Base-by-base conservation (phyloP, 2,888 invertebrate genomes). In the Epinotia nisella region DNA sequence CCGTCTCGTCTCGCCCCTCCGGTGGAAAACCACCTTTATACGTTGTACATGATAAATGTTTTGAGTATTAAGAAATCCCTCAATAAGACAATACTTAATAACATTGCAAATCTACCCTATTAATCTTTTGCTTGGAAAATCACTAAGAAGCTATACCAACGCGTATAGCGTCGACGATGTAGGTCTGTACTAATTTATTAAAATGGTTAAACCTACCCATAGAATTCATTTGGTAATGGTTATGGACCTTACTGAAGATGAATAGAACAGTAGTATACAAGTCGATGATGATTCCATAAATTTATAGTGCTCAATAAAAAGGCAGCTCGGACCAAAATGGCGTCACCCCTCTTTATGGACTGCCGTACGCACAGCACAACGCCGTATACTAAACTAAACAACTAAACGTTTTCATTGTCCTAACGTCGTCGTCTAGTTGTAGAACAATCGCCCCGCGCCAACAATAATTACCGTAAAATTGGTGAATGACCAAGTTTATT, bases 201-300 rank as follows among this genome's bases (percentile, higher is more conserved):
- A 49, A 49, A 49, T 49, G 3, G 15, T 35, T 35, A 35, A 35
- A 0, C 35, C 35, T 35, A 35, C 35, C 7, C 1, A 35, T 9
- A 35, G 35, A 35, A 35, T 35, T 35, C 88, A 88, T 88, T 90
- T 89, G 80, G 87, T 90, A 90, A 92, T 91, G 88, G 89, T 92
- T 91, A 92, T 92, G 87, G 89, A 91, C 92, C 83, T 86, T 82
- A 17, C 86, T 83, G 86, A 82, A 83, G 87, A 87, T 88, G 86
- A 87, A 89, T 90, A 90, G 87, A 85, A 81, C 85, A 92, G 91
- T 92, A 92, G n/a, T 88, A 92, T 92, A 92, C 90, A 90, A 89
- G 86, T 88, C 88, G 86, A 91, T 92, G 92, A 92, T 92, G 91
- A 92, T 92, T 93, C 93, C 91, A 93, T 93, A 93, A 93, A 93